phyloP scores from a whole-genome alignment of 2,797 vertebrate genomes.

The Sparus aurata region DNA sequence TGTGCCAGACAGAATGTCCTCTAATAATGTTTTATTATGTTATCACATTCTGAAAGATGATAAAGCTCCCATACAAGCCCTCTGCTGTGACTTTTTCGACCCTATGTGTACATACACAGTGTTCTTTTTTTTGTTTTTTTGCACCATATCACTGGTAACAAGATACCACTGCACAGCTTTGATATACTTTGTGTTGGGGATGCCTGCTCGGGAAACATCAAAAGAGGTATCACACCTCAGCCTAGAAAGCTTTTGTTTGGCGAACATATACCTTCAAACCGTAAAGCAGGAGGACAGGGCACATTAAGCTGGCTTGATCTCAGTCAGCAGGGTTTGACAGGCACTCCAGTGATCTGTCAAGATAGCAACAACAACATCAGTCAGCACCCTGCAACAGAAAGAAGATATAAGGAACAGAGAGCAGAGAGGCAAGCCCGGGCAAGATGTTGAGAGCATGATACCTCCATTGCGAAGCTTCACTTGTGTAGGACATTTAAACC shows the following conservation, averaged over 20 bases:
- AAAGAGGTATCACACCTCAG: slow-evolving; percentile 41
- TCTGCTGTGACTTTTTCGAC: slow-evolving; percentile 18
- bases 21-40: slow-evolving; percentile 16
- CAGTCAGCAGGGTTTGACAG: slow-evolving; percentile 63
- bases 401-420: slow-evolving; percentile 39
- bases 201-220: slow-evolving; percentile 48
- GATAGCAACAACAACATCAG: slow-evolving; percentile 61
- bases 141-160: slow-evolving; percentile 37
- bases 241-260: slow-evolving; percentile 53
- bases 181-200: slow-evolving; percentile 43
- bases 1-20: slow-evolving; percentile 13
- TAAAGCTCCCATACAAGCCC: slow-evolving; percentile 10
- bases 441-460: slow-evolving; percentile 19
- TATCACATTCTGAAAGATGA: slow-evolving; percentile 27
- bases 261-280: slow-evolving; percentile 43
- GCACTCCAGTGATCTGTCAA: slow-evolving; percentile 56
- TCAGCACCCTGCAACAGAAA: slow-evolving; percentile 34
- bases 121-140: background rate
- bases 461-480: background rate
- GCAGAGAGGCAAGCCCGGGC: slow-evolving; percentile 21
- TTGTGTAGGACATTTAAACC: background rate
- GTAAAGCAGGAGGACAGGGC: slow-evolving; percentile 47
- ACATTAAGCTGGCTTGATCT: slow-evolving; percentile 66
- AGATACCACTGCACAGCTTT: slow-evolving; percentile 50
- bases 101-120: slow-evolving; percentile 22